A percentile compares a stretch with the other conserved stretches of the same genome.
Evolutionary conservation across 2,113 vertebrate species (phyloP).

Genomic region (Silurus meridionalis): DNA sequence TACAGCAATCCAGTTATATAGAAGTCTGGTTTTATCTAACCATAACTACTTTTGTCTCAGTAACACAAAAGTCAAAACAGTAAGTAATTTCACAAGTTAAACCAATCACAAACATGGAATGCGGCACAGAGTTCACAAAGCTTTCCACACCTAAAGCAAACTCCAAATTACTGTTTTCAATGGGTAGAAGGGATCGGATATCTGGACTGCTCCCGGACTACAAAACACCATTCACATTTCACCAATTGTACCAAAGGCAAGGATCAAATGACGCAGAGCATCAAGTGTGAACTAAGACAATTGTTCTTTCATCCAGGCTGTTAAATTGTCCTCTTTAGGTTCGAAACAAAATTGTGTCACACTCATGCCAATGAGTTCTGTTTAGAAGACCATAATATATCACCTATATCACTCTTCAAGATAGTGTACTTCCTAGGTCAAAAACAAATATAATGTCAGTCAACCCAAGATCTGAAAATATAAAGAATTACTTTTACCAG

Average conservation of each 20-base stretch:
- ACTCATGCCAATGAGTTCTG: background rate
- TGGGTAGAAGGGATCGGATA: background rate
- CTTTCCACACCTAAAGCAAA: background rate
- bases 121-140: background rate
- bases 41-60: background rate
- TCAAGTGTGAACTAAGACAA: background rate
- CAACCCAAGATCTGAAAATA: background rate
- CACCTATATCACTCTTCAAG: background rate
- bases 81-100: background rate
- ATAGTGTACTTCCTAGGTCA: background rate
- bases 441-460: constrained; percentile 11
- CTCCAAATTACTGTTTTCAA: background rate
- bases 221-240: constrained; percentile 4
- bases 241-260: background rate
- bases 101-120: background rate
- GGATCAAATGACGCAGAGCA: background rate
- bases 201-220: background rate
- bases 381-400: constrained; percentile 8
- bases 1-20: too few species aligned
- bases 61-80: background rate
- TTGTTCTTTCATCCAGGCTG: background rate
- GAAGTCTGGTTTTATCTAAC: background rate
- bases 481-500: background rate
- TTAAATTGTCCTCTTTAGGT: background rate
- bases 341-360: background rate